A percentile compares a stretch with the other conserved stretches of the same genome.
Conservation (phyloP, 1,140 invertebrate species). For the Camponotus floridanus region DNA sequence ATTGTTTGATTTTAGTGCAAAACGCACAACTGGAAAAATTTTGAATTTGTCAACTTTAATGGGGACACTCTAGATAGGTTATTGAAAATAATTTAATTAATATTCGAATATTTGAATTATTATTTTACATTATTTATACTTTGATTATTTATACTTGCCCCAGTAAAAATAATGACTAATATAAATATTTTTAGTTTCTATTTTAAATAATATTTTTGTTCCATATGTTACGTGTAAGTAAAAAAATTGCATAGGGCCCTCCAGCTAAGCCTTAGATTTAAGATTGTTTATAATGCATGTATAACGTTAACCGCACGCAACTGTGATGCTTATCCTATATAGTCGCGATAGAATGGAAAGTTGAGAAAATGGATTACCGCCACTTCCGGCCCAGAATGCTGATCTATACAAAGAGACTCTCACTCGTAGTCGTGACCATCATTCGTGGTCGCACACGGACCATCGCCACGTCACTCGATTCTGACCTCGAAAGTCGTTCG, state of each 20-base stretch:
- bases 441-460: constrained; percentile 8
- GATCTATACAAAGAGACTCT: constrained; percentile 79
- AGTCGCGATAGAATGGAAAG: constrained; percentile 74
- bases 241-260: background rate
- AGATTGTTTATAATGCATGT: background rate
- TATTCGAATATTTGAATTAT: no score
- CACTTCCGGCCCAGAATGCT: constrained; percentile 74
- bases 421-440: constrained; percentile 73
- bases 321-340: background rate
- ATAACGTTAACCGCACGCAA: background rate
- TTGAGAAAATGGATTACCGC: constrained; percentile 75
- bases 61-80: no score
- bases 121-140: no score
- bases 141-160: no score
- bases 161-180: no score
- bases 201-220: no score
- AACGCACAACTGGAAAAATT: background rate
- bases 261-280: background rate
- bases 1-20: background rate
- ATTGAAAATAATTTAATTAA: no score
- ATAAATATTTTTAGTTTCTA: no score
- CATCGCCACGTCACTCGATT: constrained; percentile 73
- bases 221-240: background rate
- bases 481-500: constrained; percentile 83
- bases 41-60: background rate